These are phyloP conservation scores for Aptenodytes patagonicus DNA, from an alignment of 2,113 vertebrate genomes.

Conservation along the genomic window DNA sequence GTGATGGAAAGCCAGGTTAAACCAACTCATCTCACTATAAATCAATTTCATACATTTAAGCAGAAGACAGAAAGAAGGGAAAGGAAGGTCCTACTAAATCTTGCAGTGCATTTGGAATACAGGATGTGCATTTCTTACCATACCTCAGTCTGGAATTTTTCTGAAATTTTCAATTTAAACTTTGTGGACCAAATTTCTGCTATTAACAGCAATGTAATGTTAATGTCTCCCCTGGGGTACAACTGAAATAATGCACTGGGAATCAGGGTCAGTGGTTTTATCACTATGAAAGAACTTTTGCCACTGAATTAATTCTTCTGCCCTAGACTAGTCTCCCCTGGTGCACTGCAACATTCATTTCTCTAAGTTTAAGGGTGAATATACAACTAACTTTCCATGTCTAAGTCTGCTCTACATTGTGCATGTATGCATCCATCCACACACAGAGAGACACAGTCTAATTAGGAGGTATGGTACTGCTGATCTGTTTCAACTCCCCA, in stretches of 20 bases:
- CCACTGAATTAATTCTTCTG: not conserved
- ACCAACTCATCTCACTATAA: not conserved
- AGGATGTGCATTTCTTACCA: not conserved
- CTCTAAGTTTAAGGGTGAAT: not conserved
- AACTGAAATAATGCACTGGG: not conserved
- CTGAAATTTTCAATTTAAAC: not conserved
- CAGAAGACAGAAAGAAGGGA: not conserved
- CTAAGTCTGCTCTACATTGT: not conserved
- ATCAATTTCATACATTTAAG: not conserved
- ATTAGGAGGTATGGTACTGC: not conserved
- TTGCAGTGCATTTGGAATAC: not conserved
- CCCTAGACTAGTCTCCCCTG: not conserved
- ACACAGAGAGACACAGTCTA: not conserved
- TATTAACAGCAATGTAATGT: not conserved
- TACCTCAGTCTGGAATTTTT: not conserved
- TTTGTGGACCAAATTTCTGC: not conserved
- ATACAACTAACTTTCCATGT: not conserved
- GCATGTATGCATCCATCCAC: accelerated
- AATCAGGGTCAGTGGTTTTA: not conserved
- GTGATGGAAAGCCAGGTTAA: not conserved
- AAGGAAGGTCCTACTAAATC: not conserved
- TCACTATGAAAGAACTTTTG: not conserved
- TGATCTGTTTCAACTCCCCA: not conserved
- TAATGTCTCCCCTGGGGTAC: not conserved
- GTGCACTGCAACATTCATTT: not conserved